These are phyloP conservation scores for Sander vitreus DNA, from an alignment of 2,113 vertebrate species.

Conservation along the genomic window DNA sequence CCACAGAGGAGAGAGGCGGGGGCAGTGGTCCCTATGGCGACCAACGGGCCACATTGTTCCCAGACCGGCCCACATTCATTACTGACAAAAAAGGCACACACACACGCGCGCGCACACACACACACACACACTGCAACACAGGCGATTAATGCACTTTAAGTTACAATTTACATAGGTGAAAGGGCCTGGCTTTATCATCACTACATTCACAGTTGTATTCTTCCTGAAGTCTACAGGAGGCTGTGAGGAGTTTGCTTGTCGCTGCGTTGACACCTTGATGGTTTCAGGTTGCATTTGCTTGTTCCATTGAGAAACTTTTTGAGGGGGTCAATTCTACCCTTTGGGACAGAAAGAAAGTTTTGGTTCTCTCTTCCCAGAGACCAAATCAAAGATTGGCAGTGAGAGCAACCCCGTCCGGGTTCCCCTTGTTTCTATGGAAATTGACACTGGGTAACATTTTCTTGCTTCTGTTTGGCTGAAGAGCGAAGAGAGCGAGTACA, in stretches of 20 bases:
- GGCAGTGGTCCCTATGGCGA: conserved; percentile 84
- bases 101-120: conserved; percentile 56
- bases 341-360: conserved; percentile 56
- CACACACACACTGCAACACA: conserved; percentile 60
- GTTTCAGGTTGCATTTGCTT: conserved; percentile 66
- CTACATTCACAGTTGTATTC: conserved; percentile 8
- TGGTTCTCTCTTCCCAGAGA: conserved; percentile 48
- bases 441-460: conserved; percentile 81
- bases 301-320: conserved; percentile 58
- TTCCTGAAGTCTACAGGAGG: conserved; percentile 45
- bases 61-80: conserved; percentile 84
- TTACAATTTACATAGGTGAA: conserved; percentile 59
- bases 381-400: conserved; percentile 72
- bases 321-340: conserved; percentile 52
- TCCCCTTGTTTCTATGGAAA: conserved; percentile 83
- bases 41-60: conserved; percentile 87
- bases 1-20: conserved; percentile 78
- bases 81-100: conserved; percentile 80
- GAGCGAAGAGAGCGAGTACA: conserved; percentile 50
- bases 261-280: conserved; percentile 54
- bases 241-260: conserved; percentile 41
- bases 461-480: conserved; percentile 69
- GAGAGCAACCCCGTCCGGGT: conserved; percentile 64
- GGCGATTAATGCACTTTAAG: conserved; percentile 65
- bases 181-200: conserved; percentile 23